phyloP scores from a whole-genome alignment of 1,140 invertebrate genomes.

The Brachystomella parvula region DNA sequence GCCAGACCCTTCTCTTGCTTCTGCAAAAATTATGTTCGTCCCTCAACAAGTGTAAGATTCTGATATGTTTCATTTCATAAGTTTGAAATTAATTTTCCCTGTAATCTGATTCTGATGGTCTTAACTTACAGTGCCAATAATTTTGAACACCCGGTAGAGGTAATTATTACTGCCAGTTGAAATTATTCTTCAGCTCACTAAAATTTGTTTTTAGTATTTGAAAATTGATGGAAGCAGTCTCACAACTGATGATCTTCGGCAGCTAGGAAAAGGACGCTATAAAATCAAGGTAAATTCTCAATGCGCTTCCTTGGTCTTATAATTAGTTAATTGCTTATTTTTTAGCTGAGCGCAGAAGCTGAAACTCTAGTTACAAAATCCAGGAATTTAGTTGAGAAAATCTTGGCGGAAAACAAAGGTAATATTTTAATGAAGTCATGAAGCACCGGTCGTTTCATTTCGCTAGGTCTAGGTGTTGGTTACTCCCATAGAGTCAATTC shows the following conservation, averaged over 20 bases:
- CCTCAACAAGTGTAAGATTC: constrained; percentile 53
- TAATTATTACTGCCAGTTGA: too few relatives aligned
- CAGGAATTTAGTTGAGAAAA: constrained; percentile 53
- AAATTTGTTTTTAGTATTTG: constrained; percentile 47
- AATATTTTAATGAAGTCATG: constrained; percentile 22
- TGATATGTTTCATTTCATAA: not conserved
- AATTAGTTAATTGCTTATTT: not conserved
- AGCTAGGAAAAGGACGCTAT: constrained; percentile 52
- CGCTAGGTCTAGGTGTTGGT: too few relatives aligned
- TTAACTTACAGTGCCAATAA: not conserved
- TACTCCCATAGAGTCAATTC: too few relatives aligned
- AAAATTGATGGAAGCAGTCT: constrained; percentile 54
- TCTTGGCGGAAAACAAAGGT: constrained; percentile 56
- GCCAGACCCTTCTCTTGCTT: constrained; percentile 48
- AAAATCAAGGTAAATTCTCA: constrained; percentile 52
- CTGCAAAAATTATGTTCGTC: constrained; percentile 53
- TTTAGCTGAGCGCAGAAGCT: constrained; percentile 41
- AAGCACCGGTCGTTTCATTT: too few relatives aligned
- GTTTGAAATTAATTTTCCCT: not conserved
- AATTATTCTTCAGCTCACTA: too few relatives aligned
- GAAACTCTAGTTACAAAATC: constrained; percentile 50
- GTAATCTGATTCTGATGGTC: not conserved
- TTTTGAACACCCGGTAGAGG: too few relatives aligned
- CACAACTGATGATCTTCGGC: constrained; percentile 51
- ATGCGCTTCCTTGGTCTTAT: not conserved